Evolutionary conservation across 92 coral and sea anemone species (phyloP), one percentile per base, ranked within the genome.

Genomic region (Siderastrea siderea): DNA sequence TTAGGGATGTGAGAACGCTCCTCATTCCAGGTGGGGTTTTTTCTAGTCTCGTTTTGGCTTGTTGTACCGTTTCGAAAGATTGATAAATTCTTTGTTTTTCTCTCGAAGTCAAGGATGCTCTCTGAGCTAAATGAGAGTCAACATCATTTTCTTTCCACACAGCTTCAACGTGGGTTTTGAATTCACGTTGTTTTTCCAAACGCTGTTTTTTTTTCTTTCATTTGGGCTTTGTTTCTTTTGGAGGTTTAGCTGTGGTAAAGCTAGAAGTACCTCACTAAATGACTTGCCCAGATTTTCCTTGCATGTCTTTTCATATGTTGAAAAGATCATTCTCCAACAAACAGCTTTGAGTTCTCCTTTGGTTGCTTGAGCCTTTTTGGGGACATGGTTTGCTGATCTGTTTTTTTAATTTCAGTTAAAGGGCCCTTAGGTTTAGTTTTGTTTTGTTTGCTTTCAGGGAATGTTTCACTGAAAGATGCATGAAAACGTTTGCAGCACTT

Each of bases 241-340:
- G 38, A 87, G 69, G 49, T 78, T 86, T 75, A 80, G 50, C 73
- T 74, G 53, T 53, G 90, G 90, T 66, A 58, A 60, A 64, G 71
- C 71, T 11, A 26, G 38, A 26, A 26, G 38, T 26, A 26, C 38
- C 38, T 26, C 38, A 26, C 38, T 26, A 26, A 26, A 26, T 26
- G 38, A 26, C 38, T 26, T 26, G 38, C 38, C 38, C 38, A 0
- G 38, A 26, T 26, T 26, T 26, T 26, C 38, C 38, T 26, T 26
- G 38, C 38, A 26, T 26, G 38, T 26, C 38, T 26, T 26, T 26
- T 87, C 82, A 54, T 68, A 52, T 47, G 82, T 83, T n/a, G 81
- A 79, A 53, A 67, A 73, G 2, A 87, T 80, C 91, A 87, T 52
- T 80, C 86, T n/a, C 86, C 91, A n/a, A n/a, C n/a, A n/a, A 47